A percentile compares a stretch with the other conserved stretches of the same genome.
Conservation (phyloP, 2,113 vertebrate species). For the Nanorana parkeri region DNA sequence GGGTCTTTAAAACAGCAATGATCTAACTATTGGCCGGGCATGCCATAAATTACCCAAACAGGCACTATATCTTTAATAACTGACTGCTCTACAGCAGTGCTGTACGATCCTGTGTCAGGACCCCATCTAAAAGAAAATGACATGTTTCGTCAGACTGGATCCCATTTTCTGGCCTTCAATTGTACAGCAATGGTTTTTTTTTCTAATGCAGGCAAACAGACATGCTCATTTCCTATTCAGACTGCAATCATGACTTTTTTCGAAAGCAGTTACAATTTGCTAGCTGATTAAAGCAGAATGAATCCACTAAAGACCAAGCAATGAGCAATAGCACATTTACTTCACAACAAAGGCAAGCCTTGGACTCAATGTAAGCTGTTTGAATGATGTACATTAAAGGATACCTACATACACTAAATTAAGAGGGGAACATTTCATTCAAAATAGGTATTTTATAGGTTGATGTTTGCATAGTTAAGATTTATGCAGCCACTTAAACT, state of each 20-base stretch:
- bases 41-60: conserved; percentile 10
- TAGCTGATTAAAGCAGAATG: background rate
- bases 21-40: background rate
- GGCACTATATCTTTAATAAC: background rate
- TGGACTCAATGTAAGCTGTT: conserved; percentile 5
- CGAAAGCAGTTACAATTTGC: too few relatives aligned
- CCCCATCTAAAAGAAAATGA: background rate
- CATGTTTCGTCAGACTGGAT: background rate
- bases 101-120: background rate
- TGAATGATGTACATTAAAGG: conserved; percentile 28
- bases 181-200: conserved; percentile 7
- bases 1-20: conserved; percentile 29
- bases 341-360: conserved; percentile 27
- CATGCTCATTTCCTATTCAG: conserved; percentile 28
- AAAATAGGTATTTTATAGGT: background rate
- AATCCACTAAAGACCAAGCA: conserved; percentile 12
- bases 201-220: conserved; percentile 13
- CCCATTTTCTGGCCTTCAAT: background rate
- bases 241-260: background rate
- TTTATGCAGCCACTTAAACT: background rate
- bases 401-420: conserved; percentile 31
- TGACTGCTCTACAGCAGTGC: background rate
- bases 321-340: conserved; percentile 18
- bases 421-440: conserved; percentile 15
- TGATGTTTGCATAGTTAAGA: background rate